These are phyloP conservation scores for Colletes gigas DNA, from an alignment of 1,140 invertebrate genomes.

Conservation along the genomic window DNA sequence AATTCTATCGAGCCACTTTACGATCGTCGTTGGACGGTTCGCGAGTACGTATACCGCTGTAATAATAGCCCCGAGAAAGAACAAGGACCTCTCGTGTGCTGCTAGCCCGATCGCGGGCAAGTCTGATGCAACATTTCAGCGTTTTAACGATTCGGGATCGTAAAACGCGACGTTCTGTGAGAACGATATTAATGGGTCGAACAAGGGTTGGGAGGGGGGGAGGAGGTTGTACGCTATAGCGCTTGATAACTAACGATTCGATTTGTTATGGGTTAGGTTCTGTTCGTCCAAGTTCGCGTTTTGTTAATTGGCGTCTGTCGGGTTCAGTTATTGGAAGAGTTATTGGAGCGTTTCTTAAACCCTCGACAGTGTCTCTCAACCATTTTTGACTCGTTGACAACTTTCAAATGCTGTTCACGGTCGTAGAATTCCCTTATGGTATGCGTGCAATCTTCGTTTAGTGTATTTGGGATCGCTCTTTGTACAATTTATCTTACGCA, in stretches of 20 bases:
- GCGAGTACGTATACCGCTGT: background rate
- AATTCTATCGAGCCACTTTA: slow-evolving; percentile 43
- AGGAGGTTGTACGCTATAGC: background rate
- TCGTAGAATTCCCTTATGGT: too few relatives aligned
- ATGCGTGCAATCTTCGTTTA: too few relatives aligned
- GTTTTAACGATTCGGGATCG: slow-evolving; percentile 45
- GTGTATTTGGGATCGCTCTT: too few relatives aligned
- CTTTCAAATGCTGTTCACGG: too few relatives aligned
- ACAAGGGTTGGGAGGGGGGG: too few relatives aligned
- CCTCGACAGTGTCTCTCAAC: too few relatives aligned
- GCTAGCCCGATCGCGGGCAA: slow-evolving; percentile 19
- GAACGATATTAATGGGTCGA: background rate
- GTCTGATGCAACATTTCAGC: slow-evolving; percentile 55
- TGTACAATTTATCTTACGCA: too few relatives aligned
- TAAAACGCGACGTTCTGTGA: slow-evolving; percentile 32
- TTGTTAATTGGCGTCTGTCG: background rate
- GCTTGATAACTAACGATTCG: background rate
- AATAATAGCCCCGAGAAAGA: slow-evolving; percentile 2
- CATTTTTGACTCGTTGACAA: too few relatives aligned
- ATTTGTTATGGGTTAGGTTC: background rate
- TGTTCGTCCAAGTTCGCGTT: background rate
- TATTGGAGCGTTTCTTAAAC: too few relatives aligned
- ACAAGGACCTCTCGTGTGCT: background rate
- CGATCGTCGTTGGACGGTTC: slow-evolving; percentile 13
- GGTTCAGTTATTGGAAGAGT: background rate